Base-by-base conservation (phyloP, 2,113 vertebrate species). In the Boleophthalmus pectinirostris region DNA sequence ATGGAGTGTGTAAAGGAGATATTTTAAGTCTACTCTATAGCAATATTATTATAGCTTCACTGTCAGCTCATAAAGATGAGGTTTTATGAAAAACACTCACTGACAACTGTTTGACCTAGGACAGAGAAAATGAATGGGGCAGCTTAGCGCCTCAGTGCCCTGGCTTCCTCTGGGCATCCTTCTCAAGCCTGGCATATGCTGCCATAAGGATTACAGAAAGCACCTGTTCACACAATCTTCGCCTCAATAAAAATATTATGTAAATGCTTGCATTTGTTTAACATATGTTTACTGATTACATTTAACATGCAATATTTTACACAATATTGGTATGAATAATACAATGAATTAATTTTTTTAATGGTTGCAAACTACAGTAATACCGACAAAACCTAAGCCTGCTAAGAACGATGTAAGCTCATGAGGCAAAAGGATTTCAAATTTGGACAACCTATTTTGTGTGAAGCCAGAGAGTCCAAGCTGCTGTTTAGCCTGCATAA, bases 171-270 rank as follows among this genome's bases (percentile, higher is more conserved):
- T 85, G 77, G 82, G 80, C 74, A 69, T 61, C 71, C 73, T 67
- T 80, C 85, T 78, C 63, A 87, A 85, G 72, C 69, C 71, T 76
- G 82, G 85, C 85, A 88, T 89, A 85, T 88, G 89, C 78, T 87
- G 81, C 83, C 60, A 82, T 68, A 6, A 78, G 90, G 88, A 91
- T 92, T 90, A 92, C 82, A 74, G 76, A 63, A 77, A 80, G 76
- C 88, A 87, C 88, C 88, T 88, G 89, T 77, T 84, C 78, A 74
- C 76, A 69, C 61, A 38, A 35, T 38, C 71, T 69, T 69, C 80
- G 79, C 67, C 66, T 68, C 69, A 57, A 73, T 70, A 25, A 51
- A 53, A 78, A 66, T 29, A 29, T 29, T n/a, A 9, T 25, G 23
- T 24, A 57, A 12, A 14, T 24, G 23, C 1, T 3, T 25, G 12